Base-by-base conservation (phyloP, 2,797 vertebrate species). In the Dryobates pubescens region DNA sequence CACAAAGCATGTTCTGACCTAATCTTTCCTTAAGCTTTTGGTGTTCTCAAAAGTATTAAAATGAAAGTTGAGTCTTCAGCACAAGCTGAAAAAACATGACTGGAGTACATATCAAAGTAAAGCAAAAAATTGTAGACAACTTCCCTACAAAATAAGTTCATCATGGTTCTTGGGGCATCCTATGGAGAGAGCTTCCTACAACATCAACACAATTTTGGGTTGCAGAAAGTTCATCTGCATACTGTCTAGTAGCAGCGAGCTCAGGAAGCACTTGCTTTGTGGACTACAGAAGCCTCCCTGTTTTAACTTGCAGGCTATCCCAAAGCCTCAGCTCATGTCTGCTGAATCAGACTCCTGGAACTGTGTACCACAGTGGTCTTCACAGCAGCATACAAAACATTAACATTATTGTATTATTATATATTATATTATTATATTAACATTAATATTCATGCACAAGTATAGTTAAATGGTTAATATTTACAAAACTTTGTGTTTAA, bases 151-250 rank as follows among this genome's bases (percentile, higher is more conserved):
- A 36, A 1, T 24, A 10, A 80, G 62, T 63, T 4, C n/a, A n/a
- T 7, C 9, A 5, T 15, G 3, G 2, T 49, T 77, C 29, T 62
- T 41, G 32, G 3, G 4, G 3, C 6, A 53, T 8, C 4, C 7
- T 20, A 19, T 13, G 8, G 3, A 15, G 24, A 61, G 3, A 64
- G 4, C 6, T 64, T 74, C 7, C 20, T 65, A 36, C 4, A 1
- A 17, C 2, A 7, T 17, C 4, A 16, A 57, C 9, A 45, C 1
- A 1, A 13, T n/a, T 59, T 68, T 6, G 6, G 4, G 2, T 6
- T 3, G 2, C 24, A 30, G 53, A 87, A 29, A 2, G 2, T 10
- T 41, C 17, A 56, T 32, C 58, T 3, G 16, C 13, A 7, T 17
- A 7, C 3, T 34, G 65, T 54, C 24, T 22, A n/a, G 6, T 22